Evolutionary conservation across 2,888 invertebrate species (phyloP).

Genomic region (Mesochorus sp.): DNA sequence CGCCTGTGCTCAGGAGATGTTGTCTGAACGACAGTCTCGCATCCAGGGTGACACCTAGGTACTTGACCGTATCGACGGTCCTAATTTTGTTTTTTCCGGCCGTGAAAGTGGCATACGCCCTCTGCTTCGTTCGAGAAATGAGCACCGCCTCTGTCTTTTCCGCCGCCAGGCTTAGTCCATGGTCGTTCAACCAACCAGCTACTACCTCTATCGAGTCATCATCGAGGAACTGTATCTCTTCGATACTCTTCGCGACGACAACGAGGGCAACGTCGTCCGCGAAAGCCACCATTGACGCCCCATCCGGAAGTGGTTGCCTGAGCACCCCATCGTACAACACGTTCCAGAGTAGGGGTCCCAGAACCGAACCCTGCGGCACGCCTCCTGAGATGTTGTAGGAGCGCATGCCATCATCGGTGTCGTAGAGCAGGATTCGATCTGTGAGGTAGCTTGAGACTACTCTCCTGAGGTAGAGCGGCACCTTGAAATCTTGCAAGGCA

Average conservation of each 20-base stretch:
- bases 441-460: slow-evolving; percentile 62
- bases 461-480: slow-evolving; percentile 56
- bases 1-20: not conserved
- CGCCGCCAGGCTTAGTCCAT: no score
- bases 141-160: no score
- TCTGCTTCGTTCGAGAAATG: no score
- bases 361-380: slow-evolving; percentile 55
- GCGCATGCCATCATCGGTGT: slow-evolving; percentile 44
- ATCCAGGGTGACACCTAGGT: slow-evolving; percentile 10
- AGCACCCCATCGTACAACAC: slow-evolving; percentile 26
- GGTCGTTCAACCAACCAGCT: no score
- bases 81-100: no score
- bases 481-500: slow-evolving; percentile 35
- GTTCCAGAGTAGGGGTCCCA: slow-evolving; percentile 51
- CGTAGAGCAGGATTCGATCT: slow-evolving; percentile 53
- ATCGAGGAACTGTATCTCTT: no score
- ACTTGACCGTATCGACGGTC: not conserved
- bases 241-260: no score
- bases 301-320: not conserved
- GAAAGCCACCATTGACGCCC: slow-evolving; percentile 9
- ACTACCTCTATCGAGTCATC: no score
- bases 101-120: no score
- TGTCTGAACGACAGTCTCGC: slow-evolving; percentile 16
- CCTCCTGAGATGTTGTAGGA: slow-evolving; percentile 41
- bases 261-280: slow-evolving; percentile 37